Conservation (phyloP, 2,888 invertebrate species). For the Thereva unica region DNA sequence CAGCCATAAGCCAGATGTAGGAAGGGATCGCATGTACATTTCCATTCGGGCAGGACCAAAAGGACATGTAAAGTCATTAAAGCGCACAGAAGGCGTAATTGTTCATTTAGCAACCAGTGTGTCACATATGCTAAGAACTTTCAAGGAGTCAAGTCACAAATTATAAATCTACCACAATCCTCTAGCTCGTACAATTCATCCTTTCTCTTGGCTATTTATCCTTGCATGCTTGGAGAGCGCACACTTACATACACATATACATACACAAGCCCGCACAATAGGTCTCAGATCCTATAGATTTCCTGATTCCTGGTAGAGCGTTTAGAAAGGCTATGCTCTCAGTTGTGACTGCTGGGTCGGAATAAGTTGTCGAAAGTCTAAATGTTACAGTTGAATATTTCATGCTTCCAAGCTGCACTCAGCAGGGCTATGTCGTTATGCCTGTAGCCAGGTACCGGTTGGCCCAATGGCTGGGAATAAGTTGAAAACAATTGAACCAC, state of each 20-base stretch:
- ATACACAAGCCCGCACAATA: too few species aligned
- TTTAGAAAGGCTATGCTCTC: conserved; percentile 20
- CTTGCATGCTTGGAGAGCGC: background rate
- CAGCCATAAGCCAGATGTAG: background rate
- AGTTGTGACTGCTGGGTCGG: conserved; percentile 20
- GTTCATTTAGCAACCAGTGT: conserved; percentile 20
- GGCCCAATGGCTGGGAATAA: conserved; percentile 11
- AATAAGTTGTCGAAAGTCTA: conserved; percentile 33
- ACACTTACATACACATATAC: too few species aligned
- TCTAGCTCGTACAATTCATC: conserved; percentile 12
- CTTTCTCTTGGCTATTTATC: conserved; percentile 14
- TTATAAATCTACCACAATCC: conserved; percentile 26
- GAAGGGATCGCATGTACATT: background rate
- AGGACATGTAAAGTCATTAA: conserved; percentile 29
- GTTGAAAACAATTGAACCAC: conserved; percentile 30
- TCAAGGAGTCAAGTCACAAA: conserved; percentile 32
- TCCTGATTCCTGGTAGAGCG: background rate
- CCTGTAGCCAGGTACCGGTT: conserved; percentile 1
- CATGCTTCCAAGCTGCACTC: conserved; percentile 17
- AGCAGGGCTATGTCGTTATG: conserved; percentile 10
- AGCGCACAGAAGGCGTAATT: conserved; percentile 20
- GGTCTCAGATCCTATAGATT: conserved; percentile 18
- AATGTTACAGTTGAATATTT: conserved; percentile 21
- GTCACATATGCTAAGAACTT: conserved; percentile 24
- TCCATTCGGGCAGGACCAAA: conserved; percentile 3